These are phyloP conservation scores for Odontomyia ornata DNA, from an alignment of 2,888 invertebrate species.

Conservation along the genomic window DNA sequence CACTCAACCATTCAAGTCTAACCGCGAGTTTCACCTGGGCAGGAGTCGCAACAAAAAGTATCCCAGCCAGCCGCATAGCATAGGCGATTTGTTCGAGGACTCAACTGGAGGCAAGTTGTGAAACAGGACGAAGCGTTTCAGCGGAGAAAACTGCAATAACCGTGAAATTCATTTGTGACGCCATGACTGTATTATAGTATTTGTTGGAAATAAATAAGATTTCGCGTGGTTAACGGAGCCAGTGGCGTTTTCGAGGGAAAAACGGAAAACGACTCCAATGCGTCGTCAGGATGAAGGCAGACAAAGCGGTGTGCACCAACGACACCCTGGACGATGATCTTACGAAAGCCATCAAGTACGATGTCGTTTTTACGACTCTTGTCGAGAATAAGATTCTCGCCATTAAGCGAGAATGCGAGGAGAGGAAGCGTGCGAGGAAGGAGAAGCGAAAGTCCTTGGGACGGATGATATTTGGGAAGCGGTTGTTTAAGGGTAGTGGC, in stretches of 20 bases:
- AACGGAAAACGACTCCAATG: constrained; percentile 42
- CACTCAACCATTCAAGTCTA: neutral
- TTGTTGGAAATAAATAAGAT: constrained; percentile 33
- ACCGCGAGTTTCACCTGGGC: neutral
- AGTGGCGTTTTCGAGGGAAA: neutral
- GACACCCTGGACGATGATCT: constrained; percentile 59
- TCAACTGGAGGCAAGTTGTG: neutral
- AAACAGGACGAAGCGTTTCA: neutral
- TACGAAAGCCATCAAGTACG: constrained; percentile 62
- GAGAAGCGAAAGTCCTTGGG: constrained; percentile 61
- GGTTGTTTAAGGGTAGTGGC: constrained; percentile 55
- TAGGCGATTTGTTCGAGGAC: neutral
- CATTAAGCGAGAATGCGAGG: constrained; percentile 64
- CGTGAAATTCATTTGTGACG: constrained; percentile 40
- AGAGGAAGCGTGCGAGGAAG: constrained; percentile 60
- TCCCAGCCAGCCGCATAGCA: neutral
- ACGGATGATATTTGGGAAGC: constrained; percentile 59
- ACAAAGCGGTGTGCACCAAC: constrained; percentile 64
- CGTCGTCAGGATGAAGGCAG: constrained; percentile 54
- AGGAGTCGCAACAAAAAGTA: neutral
- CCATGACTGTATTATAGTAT: constrained; percentile 47
- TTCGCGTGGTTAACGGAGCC: neutral
- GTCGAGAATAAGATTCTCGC: constrained; percentile 64
- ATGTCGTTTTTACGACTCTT: constrained; percentile 62
- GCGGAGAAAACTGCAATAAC: neutral